These are phyloP conservation scores for Hydropsyche betteni DNA, from an alignment of 2,888 invertebrate genomes.

Conservation along the genomic window DNA sequence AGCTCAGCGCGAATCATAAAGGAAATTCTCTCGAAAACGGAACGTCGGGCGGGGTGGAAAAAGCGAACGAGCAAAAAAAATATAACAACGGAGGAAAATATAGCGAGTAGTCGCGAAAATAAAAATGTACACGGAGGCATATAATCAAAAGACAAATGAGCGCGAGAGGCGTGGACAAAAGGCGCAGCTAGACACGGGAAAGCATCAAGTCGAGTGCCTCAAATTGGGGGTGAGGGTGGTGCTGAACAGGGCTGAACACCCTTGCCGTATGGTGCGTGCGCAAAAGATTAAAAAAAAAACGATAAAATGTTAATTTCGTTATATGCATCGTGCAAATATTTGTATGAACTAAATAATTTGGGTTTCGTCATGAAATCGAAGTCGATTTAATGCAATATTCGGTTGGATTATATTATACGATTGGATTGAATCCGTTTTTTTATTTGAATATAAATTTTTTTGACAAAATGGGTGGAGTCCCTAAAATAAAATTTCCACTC, in stretches of 20 bases:
- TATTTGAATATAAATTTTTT: background rate
- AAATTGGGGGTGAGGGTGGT: constrained; percentile 28
- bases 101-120: constrained; percentile 38
- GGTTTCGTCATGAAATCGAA: too few relatives aligned
- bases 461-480: background rate
- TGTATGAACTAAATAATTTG: too few relatives aligned
- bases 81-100: constrained; percentile 43
- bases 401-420: background rate
- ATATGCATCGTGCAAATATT: too few relatives aligned
- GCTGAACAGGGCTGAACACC: constrained; percentile 26
- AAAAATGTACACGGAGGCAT: constrained; percentile 48
- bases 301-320: too few relatives aligned
- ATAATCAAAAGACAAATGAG: constrained; percentile 52
- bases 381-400: background rate
- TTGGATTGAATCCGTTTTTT: background rate
- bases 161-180: constrained; percentile 52
- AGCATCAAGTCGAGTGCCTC: constrained; percentile 53
- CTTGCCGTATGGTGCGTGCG: too few relatives aligned
- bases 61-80: constrained; percentile 47
- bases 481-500: constrained; percentile 17
- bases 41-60: constrained; percentile 51
- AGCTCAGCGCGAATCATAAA: constrained; percentile 49
- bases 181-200: constrained; percentile 44
- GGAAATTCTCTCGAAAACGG: constrained; percentile 42
- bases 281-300: too few relatives aligned